A percentile compares a stretch with the other conserved stretches of the same genome.
Evolutionary conservation across 2,888 invertebrate species (phyloP).

Genomic region (Rotaria sp.): DNA sequence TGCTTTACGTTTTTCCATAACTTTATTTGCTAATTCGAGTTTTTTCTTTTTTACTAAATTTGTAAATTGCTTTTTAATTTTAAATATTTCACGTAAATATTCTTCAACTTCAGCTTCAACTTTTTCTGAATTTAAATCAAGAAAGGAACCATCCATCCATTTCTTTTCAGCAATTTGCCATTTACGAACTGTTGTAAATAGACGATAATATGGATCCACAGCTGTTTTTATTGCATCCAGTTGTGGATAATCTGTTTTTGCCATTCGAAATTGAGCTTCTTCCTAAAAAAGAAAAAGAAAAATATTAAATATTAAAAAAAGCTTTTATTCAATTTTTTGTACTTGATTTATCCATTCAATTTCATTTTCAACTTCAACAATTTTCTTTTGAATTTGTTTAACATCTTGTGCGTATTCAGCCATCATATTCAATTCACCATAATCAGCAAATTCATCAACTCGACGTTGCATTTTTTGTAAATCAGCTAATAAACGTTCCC

Average conservation of each 20-base stretch:
- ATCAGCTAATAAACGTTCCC: conserved; percentile 66
- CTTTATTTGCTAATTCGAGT: conserved; percentile 41
- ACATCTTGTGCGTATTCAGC: conserved; percentile 70
- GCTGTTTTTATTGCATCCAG: conserved; percentile 66
- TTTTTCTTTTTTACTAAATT: conserved; percentile 52
- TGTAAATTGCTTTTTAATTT: conserved; percentile 65
- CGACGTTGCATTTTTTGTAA: conserved; percentile 69
- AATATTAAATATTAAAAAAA: neutral
- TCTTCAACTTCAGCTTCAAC: conserved; percentile 75
- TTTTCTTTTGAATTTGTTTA: conserved; percentile 67
- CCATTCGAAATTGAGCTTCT: conserved; percentile 76
- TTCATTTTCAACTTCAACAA: conserved; percentile 69
- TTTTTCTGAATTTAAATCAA: conserved; percentile 69
- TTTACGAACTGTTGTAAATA: conserved; percentile 61
- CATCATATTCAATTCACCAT: conserved; percentile 71
- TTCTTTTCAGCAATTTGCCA: conserved; percentile 74
- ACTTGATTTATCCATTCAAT: conserved; percentile 75
- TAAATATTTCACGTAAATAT: conserved; percentile 68
- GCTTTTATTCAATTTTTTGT: conserved; percentile 26
- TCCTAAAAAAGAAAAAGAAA: conserved; percentile 57
- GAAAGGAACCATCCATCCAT: conserved; percentile 86
- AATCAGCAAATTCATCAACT: conserved; percentile 71
- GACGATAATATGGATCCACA: conserved; percentile 62
- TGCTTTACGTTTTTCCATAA: conserved; percentile 36
- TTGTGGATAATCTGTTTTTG: conserved; percentile 68